Evolutionary conservation across 2,797 vertebrate species (phyloP).

Genomic region (Astyanax mexicanus): DNA sequence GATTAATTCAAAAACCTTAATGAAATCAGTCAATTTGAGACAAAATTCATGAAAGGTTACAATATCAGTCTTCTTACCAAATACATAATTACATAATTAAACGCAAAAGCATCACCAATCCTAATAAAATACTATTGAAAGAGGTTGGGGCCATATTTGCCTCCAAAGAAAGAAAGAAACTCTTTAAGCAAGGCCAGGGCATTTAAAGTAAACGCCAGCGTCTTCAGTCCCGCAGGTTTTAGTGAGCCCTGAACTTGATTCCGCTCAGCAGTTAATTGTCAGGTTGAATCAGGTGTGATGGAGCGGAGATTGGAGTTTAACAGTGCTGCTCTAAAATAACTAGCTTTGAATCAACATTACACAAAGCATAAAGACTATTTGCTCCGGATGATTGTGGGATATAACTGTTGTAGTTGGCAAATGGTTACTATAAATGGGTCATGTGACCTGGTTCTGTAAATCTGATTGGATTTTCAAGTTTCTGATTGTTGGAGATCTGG

Average conservation of each 20-base stretch:
- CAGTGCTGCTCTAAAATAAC: not conserved
- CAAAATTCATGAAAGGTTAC: too few species aligned
- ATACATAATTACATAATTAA: too few species aligned
- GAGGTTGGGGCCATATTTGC: not conserved
- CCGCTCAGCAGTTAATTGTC: slow-evolving; percentile 1
- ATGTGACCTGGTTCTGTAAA: not conserved
- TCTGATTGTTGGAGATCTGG: not conserved
- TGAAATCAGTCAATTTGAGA: too few species aligned
- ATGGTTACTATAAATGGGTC: not conserved
- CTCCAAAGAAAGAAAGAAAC: not conserved
- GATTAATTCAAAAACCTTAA: too few species aligned
- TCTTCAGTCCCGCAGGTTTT: not conserved
- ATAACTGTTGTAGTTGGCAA: not conserved
- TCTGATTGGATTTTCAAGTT: not conserved
- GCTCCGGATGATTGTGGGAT: not conserved
- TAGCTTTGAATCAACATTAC: not conserved
- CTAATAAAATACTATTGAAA: not conserved
- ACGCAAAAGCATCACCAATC: too few species aligned
- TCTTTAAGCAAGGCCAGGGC: not conserved
- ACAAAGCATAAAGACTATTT: not conserved
- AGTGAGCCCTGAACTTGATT: not conserved
- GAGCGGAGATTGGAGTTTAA: not conserved
- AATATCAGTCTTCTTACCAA: too few species aligned
- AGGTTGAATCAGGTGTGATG: not conserved
- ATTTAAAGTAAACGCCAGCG: not conserved